These are phyloP conservation scores for Sphaerophoria taeniata DNA, from an alignment of 2,888 invertebrate genomes.

Conservation along the genomic window DNA sequence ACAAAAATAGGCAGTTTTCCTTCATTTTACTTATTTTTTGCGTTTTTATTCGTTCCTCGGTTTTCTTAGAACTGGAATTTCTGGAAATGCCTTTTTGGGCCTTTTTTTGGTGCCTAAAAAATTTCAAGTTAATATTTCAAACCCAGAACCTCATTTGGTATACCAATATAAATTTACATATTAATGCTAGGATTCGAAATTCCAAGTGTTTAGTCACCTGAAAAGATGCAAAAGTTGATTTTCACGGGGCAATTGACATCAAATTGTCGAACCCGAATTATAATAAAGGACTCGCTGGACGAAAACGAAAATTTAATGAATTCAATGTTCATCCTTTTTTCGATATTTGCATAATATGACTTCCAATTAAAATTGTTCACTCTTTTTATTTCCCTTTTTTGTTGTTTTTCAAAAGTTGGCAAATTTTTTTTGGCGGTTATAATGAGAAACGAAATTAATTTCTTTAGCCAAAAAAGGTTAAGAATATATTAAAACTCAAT, in stretches of 20 bases:
- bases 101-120: not conserved
- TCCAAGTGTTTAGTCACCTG: slow-evolving; percentile 52
- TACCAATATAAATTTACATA: slow-evolving; percentile 62
- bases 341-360: too few species aligned
- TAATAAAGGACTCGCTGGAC: not conserved
- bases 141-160: slow-evolving; percentile 43
- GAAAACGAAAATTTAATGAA: not conserved
- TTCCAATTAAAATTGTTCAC: too few species aligned
- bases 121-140: slow-evolving; percentile 4
- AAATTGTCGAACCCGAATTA: slow-evolving; percentile 1
- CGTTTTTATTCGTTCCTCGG: slow-evolving; percentile 27
- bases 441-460: not conserved
- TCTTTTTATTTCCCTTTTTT: too few species aligned
- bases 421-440: too few species aligned
- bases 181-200: slow-evolving; percentile 31
- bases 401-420: too few species aligned
- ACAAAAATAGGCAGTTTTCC: slow-evolving; percentile 44
- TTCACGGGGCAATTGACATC: slow-evolving; percentile 53
- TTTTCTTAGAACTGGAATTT: too few species aligned
- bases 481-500: not conserved
- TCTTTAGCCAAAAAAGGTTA: not conserved
- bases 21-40: slow-evolving; percentile 8
- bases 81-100: slow-evolving; percentile 13
- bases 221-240: slow-evolving; percentile 63
- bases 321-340: slow-evolving; percentile 6